Evolutionary conservation across 1,140 invertebrate genomes (phyloP), one percentile per base, ranked within the genome.

Genomic region (Drosophila orena): DNA sequence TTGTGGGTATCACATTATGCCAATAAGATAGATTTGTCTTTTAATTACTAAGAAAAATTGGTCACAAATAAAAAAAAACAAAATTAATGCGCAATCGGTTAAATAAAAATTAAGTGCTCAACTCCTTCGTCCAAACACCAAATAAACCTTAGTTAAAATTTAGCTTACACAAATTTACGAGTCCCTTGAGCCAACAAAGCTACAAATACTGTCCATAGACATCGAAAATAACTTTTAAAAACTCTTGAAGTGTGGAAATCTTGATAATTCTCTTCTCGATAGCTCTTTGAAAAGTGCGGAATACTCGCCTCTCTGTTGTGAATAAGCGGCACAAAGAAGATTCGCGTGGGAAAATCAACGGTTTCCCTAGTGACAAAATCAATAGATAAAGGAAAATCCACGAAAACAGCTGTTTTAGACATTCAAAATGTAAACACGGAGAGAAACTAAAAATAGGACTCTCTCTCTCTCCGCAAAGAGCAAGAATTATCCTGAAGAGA

Each of bases 321-420:
- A 88, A 88, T 80, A 68, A 55, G 80, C 84, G 64, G 68, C 60
- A 46, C 54, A 88, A 88, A 85, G 58, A 11, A 40, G 27, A 75
- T 8, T 17, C 11, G 42, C 24, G 35, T 53, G 52, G 53, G 56
- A 74, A 53, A 53, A 68, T 72, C 22, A 53, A 49, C 54, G 53
- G 40, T 68, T 56, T 79, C 68, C 83, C 78, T 62, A 34, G 50
- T 77, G 72, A 56, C 42, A 89, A 89, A 89, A 88, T 89, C 84
- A 88, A 88, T 88, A 88, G 76, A 57, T 47, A 79, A 83, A 70
- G 60, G 54, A 62, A 75, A 79, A 69, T 15, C 59, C 34, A 65
- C 24, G 8, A 34, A 42, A 79, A 89, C 84, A 88, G 84, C 84
- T 88, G 83, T 86, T 73, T 24, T 8, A 12, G 10, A 40, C 17